Evolutionary conservation across 1,140 invertebrate species (phyloP), one percentile per base, ranked within the genome.

Genomic region (Armadillidium nasatum): DNA sequence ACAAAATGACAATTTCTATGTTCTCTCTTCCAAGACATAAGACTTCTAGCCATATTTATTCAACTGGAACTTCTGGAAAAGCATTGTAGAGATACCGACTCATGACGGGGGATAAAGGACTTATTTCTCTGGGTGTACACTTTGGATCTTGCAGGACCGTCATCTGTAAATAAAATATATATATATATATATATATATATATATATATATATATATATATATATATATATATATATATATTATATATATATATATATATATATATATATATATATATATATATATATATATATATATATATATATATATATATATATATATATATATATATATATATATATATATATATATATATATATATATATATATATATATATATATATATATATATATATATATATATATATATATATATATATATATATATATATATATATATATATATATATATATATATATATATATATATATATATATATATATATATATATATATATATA

Each of bases 221-320:
- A 67, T 67, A 67, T 15, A 67, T 67, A 67, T 67, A 67, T 67
- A 67, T 67, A 15, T 67, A 67, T 67, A 67, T 67, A 15, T 67
- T 21, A 67, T 67, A 67, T 15, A 67, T 67, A 67, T 15, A 67
- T 15, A 15, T 67, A 67, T 67, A 15, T 67, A 67, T 67, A 67
- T 67, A 15, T 67, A 67, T 67, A 67, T 67, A 67, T 15, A 67
- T 67, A 67, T 67, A 67, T 67, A 67, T 67, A 15, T 67, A 67
- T 67, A 67, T 67, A 67, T 67, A 67, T 67, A 67, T 67, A 67
- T 67, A 67, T 15, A 67, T 67, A 67, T 67, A 67, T 67, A 67
- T 67, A 67, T 67, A 15, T 67, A 67, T 67, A 67, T 67, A 67
- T 67, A 67, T 67, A 67, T 67, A 67, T 67, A 67, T 67, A 67